Base-by-base conservation (phyloP, 2,888 invertebrate species). In the Lasioglossum calceatum region DNA sequence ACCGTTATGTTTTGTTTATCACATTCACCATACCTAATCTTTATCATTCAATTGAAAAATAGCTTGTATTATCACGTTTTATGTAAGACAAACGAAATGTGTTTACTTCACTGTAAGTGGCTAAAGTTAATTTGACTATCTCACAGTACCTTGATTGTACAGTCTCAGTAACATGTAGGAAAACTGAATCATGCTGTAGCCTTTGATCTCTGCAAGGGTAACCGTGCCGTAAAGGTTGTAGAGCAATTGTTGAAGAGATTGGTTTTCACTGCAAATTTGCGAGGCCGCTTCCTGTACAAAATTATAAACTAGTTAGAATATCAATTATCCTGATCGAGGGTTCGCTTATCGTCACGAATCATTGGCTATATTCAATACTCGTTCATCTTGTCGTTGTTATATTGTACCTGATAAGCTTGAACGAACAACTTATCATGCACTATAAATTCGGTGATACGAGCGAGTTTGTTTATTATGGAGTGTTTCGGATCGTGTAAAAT, bases 131-230 rank as follows among this genome's bases (percentile, higher is more conserved):
- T 16, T 47, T 47, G 1, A 19, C 16, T 19, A 16, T 47, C 64
- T 32, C 64, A n/a, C 8, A 61, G 64, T 89, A 89, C 91, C 92
- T 86, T 82, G 82, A 74, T 86, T 82, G 44, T 87, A 88, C 27
- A 89, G 73, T n/a, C 88, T 72, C 12, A 91, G 67, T 87, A 98
- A 96, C 97, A 98, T 98, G 96, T 98, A 98, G 0, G 98, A 98
- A 96, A 98, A 98, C 94, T 98, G 98, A 96, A 98, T 97, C 97
- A 98, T 98, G 54, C 97, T 97, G 95, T 97, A 98, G 2, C 98
- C 98, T 95, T 98, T 98, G 91, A 98, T 96, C 96, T 98, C 98
- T 0, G 98, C 97, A 58, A 98, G 95, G 0, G 98, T 97, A 85
- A 98, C 97, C 0, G 98, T 97, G 92, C 97, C 97, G 96, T 98